Evolutionary conservation across 2,113 vertebrate genomes (phyloP).

Genomic region (Phalacrocorax brasilianus): DNA sequence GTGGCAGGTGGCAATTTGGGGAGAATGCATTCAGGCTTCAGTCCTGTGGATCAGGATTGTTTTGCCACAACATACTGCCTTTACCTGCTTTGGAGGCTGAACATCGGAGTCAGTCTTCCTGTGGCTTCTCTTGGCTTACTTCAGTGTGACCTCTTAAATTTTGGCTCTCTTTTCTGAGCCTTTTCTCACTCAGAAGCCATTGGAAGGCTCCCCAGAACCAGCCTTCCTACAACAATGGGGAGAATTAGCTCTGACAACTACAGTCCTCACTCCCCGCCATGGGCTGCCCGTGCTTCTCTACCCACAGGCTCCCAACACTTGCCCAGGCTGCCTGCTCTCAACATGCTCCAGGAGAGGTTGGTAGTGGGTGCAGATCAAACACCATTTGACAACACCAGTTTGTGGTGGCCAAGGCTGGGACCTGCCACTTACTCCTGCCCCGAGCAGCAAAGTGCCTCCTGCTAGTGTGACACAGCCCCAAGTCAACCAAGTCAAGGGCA

Average conservation of each 20-base stretch:
- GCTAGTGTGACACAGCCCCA: background rate
- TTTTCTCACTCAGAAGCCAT: background rate
- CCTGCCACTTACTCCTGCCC: background rate
- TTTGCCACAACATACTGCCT: background rate
- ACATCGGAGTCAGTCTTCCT: background rate
- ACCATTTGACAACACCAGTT: background rate
- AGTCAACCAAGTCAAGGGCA: background rate
- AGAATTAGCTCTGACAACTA: background rate
- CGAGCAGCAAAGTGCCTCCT: background rate
- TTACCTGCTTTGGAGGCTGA: background rate
- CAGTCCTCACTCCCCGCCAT: accelerated
- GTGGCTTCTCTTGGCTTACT: background rate
- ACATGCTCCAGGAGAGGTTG: accelerated
- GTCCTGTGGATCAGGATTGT: background rate
- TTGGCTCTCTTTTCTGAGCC: background rate
- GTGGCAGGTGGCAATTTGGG: background rate
- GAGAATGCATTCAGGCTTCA: background rate
- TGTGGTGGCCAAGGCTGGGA: background rate
- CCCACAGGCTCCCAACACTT: accelerated
- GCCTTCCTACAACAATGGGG: accelerated
- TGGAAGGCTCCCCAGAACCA: background rate
- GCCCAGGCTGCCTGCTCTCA: background rate
- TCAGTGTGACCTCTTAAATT: background rate
- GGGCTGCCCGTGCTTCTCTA: background rate
- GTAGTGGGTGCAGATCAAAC: background rate